Evolutionary conservation across 2,797 vertebrate genomes (phyloP).

Genomic region (Xiphorhynchus erythropygius): DNA sequence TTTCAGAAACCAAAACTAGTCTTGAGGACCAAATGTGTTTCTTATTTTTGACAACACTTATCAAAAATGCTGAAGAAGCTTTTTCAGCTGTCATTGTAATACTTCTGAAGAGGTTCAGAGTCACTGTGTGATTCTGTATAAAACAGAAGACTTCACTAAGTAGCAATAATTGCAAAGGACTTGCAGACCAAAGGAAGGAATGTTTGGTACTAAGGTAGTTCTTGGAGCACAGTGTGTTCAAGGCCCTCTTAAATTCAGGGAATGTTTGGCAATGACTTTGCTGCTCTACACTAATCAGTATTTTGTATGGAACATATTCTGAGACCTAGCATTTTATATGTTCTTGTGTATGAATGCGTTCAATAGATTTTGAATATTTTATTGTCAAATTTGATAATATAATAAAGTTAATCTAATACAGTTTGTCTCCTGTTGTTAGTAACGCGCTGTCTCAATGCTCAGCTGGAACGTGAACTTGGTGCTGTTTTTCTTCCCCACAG

Average conservation of each 20-base stretch:
- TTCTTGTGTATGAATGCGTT: conserved; percentile 53
- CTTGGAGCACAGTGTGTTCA: conserved; percentile 46
- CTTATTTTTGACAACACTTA: conserved; percentile 3
- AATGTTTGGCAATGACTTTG: conserved; percentile 58
- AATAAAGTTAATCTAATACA: conserved; percentile 70
- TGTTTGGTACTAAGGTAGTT: conserved; percentile 45
- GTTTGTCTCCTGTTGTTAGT: neutral
- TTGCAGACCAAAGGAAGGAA: conserved; percentile 63
- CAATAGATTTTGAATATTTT: conserved; percentile 59
- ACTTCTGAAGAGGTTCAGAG: conserved; percentile 35
- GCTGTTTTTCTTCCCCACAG: neutral
- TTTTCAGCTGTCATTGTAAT: conserved; percentile 29
- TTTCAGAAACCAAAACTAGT: conserved; percentile 44
- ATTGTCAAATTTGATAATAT: conserved; percentile 69
- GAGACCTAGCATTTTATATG: conserved; percentile 67
- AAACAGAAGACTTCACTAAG: conserved; percentile 25
- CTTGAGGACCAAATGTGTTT: conserved; percentile 58
- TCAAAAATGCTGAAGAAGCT: conserved; percentile 18
- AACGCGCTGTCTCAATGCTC: neutral
- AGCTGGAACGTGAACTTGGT: neutral
- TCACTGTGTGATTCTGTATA: conserved; percentile 59
- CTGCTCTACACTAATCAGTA: conserved; percentile 67
- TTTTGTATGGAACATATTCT: conserved; percentile 64
- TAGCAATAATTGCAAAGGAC: conserved; percentile 66
- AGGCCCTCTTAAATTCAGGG: conserved; percentile 65